Evolutionary conservation across 53 echinoderm and acorn worm genomes (phyloP).

Genomic region (Echinarachnius parma): DNA sequence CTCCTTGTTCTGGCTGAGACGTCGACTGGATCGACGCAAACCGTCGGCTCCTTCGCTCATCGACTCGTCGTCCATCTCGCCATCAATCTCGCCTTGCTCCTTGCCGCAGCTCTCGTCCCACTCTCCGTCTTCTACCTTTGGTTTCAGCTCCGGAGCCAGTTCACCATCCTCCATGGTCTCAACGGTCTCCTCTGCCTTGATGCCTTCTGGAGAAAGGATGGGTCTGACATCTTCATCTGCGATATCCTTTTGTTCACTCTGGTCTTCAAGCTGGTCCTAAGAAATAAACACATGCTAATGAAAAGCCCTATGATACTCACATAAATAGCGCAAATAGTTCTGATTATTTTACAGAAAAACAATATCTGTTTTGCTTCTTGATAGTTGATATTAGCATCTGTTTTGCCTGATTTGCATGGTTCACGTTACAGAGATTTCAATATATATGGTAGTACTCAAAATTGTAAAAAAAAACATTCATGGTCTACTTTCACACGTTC

Average conservation of each 20-base stretch:
- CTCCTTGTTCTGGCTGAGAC: not conserved
- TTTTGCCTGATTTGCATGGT: no score
- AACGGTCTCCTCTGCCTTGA: no score
- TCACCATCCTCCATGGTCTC: conserved; percentile 49
- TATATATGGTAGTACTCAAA: no score
- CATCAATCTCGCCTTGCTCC: conserved; percentile 23
- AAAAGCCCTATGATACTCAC: no score
- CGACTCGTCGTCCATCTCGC: conserved; percentile 6
- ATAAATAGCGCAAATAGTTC: no score
- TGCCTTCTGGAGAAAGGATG: not conserved
- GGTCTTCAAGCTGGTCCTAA: not conserved
- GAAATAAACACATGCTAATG: no score
- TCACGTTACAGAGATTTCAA: no score
- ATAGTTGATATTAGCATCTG: no score
- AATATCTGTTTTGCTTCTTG: no score
- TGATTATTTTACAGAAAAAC: no score
- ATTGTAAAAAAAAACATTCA: no score
- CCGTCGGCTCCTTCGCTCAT: not conserved
- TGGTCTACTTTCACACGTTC: no score
- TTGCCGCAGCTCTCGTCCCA: conserved; percentile 23
- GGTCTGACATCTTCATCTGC: not conserved
- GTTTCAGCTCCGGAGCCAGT: conserved; percentile 7
- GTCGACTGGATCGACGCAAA: not conserved
- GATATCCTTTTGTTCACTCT: not conserved
- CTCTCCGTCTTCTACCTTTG: conserved; percentile 1